Percentiles rank a stretch among this genome's conserved stretches.
These are phyloP conservation scores for Apotomis capreana DNA, from an alignment of 2,888 invertebrate genomes.

Conservation along the genomic window DNA sequence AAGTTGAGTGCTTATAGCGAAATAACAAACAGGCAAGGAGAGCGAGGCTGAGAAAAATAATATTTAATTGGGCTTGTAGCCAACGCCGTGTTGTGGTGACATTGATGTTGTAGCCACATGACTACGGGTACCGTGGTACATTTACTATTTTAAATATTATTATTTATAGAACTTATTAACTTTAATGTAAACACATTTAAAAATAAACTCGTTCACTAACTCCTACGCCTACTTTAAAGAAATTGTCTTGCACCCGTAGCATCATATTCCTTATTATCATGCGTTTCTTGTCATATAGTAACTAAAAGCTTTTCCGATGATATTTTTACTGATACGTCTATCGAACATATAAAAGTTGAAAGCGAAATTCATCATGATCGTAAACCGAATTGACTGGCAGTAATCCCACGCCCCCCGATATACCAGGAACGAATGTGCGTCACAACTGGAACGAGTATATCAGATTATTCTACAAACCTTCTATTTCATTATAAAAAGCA, in stretches of 20 bases:
- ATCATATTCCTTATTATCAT: too few species aligned
- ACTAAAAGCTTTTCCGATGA: too few species aligned
- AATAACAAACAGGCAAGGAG: conserved; percentile 3
- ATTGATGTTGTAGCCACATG: conserved; percentile 12
- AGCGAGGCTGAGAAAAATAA: background rate
- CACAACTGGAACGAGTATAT: conserved; percentile 4
- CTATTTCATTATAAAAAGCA: background rate
- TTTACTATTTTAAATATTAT: too few species aligned
- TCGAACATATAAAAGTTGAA: background rate
- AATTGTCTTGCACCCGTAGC: too few species aligned
- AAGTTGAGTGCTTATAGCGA: background rate
- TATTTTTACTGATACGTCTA: too few species aligned
- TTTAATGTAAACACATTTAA: too few species aligned
- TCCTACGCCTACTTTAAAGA: too few species aligned
- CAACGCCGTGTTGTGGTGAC: conserved; percentile 6
- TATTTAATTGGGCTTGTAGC: conserved; percentile 14
- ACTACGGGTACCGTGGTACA: background rate
- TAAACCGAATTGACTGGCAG: background rate
- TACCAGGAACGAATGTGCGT: conserved; percentile 21
- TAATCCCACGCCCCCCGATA: conserved; percentile 13
- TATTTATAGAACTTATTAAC: too few species aligned
- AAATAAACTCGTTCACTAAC: too few species aligned
- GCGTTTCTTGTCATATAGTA: too few species aligned
- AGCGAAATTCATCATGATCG: background rate
- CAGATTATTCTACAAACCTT: background rate